Conservation (phyloP, 2,113 vertebrate species). For the Brachyistius frenatus region DNA sequence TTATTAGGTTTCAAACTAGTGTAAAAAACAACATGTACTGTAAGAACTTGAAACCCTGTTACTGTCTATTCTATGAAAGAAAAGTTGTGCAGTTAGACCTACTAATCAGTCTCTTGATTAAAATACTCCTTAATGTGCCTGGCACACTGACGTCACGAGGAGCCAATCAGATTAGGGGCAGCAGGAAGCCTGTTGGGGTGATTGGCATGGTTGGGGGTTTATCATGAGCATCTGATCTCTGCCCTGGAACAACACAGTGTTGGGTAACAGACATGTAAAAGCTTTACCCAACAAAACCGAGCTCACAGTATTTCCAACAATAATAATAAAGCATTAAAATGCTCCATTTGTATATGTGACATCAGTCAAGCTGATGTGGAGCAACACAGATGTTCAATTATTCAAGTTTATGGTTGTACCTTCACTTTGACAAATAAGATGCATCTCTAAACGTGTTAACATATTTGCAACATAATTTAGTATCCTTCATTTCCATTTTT, state of each 20-base stretch:
- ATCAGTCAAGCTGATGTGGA: background rate
- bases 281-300: background rate
- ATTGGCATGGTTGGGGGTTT: conserved; percentile 39
- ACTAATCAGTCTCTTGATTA: background rate
- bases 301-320: background rate
- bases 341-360: too few species aligned
- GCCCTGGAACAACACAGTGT: background rate
- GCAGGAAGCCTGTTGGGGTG: conserved; percentile 26
- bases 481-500: background rate
- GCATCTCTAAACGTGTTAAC: background rate
- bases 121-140: conserved; percentile 9
- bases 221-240: conserved; percentile 44
- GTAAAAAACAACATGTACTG: too few species aligned
- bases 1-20: too few species aligned
- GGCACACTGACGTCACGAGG: conserved; percentile 28
- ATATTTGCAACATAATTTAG: background rate
- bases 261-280: conserved; percentile 20
- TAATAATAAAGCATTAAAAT: background rate
- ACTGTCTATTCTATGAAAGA: background rate
- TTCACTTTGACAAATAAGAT: background rate
- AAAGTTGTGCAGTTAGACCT: background rate
- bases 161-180: conserved; percentile 64
- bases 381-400: background rate
- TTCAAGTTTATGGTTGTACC: background rate
- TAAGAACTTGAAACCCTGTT: background rate